Evolutionary conservation across 1,140 invertebrate genomes (phyloP).

Genomic region (Drosophila carrolli): DNA sequence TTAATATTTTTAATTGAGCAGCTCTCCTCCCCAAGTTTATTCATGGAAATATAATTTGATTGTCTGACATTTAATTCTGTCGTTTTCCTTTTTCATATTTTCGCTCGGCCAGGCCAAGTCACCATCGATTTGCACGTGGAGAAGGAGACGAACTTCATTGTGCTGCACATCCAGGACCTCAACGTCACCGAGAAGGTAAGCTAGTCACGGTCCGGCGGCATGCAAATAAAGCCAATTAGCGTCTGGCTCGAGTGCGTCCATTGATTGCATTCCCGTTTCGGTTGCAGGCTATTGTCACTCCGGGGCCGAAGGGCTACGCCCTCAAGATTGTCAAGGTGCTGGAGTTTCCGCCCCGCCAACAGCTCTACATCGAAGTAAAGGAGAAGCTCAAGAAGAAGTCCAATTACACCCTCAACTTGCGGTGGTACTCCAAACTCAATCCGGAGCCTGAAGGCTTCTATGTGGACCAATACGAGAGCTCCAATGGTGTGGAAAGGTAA

Average conservation of each 20-base stretch:
- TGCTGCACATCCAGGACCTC: conserved; percentile 95
- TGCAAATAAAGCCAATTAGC: conserved; percentile 50
- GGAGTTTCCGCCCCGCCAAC: conserved; percentile 93
- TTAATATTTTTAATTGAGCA: neutral
- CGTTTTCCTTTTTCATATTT: conserved; percentile 20
- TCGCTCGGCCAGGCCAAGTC: conserved; percentile 89
- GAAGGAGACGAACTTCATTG: conserved; percentile 94
- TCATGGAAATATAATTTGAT: conserved; percentile 39
- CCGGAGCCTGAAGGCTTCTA: conserved; percentile 96
- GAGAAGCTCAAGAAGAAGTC: conserved; percentile 90
- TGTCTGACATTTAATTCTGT: conserved; percentile 28
- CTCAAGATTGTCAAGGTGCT: conserved; percentile 90
- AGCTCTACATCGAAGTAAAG: conserved; percentile 94
- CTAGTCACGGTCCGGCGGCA: conserved; percentile 6
- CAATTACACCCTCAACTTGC: conserved; percentile 93
- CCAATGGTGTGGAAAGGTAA: conserved; percentile 92
- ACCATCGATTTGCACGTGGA: conserved; percentile 93
- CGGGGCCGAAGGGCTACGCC: conserved; percentile 89
- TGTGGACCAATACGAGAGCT: conserved; percentile 92
- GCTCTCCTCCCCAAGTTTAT: neutral
- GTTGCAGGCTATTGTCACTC: conserved; percentile 87
- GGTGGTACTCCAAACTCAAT: conserved; percentile 92
- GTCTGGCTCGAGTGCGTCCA: conserved; percentile 28
- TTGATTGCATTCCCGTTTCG: conserved; percentile 48
- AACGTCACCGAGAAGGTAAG: conserved; percentile 93